Conservation (phyloP, 2,888 invertebrate species). For the Cerastoderma edule region DNA sequence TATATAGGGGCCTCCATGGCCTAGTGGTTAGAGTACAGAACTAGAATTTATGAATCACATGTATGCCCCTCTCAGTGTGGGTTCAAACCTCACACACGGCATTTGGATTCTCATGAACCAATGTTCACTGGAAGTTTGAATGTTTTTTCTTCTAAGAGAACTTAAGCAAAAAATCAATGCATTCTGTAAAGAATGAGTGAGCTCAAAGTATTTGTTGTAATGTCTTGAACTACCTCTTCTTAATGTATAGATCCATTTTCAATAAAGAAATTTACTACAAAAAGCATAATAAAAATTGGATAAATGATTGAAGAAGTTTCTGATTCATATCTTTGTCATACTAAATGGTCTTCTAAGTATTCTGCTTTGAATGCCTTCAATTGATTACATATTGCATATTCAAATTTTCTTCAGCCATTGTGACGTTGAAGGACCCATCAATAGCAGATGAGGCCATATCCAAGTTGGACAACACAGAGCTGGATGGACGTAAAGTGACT, state of each 20-base stretch:
- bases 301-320: background rate
- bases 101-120: no score
- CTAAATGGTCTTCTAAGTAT: background rate
- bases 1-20: no score
- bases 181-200: no score
- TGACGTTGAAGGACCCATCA: slow-evolving; percentile 74
- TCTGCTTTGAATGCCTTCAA: background rate
- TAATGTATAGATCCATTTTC: background rate
- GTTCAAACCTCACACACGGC: no score
- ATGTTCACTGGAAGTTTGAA: no score
- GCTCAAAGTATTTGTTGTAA: no score
- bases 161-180: no score
- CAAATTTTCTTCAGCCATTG: slow-evolving; percentile 65
- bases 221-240: no score
- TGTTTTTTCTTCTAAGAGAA: no score
- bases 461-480: slow-evolving; percentile 64
- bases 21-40: no score
- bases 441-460: slow-evolving; percentile 73
- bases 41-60: no score
- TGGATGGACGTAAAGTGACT: slow-evolving; percentile 79
- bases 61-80: no score
- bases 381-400: background rate
- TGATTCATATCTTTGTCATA: background rate
- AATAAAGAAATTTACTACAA: background rate
- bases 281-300: background rate